Evolutionary conservation across 1,140 invertebrate genomes (phyloP).

Genomic region (Brachionus rubens): DNA sequence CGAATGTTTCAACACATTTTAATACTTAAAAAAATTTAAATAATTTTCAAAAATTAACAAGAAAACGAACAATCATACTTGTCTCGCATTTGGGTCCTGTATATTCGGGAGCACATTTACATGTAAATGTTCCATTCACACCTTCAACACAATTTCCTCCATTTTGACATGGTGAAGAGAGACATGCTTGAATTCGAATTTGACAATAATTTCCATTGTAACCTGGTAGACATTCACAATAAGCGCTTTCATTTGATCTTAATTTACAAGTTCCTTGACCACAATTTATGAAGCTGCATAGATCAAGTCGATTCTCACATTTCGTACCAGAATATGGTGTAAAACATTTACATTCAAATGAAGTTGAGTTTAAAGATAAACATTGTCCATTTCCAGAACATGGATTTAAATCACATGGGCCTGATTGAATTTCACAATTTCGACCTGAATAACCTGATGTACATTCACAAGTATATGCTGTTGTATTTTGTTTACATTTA

Average conservation of each 20-base stretch:
- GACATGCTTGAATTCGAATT: slow-evolving; percentile 67
- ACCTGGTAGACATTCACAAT: slow-evolving; percentile 70
- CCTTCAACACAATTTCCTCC: slow-evolving; percentile 20
- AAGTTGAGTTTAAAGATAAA: background rate
- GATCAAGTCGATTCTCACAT: background rate
- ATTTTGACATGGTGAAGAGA: slow-evolving; percentile 49
- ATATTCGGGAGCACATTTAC: slow-evolving; percentile 11
- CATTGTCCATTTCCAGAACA: slow-evolving; percentile 20
- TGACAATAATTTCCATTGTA: slow-evolving; percentile 85
- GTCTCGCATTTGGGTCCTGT: slow-evolving; percentile 58
- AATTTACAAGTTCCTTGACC: background rate
- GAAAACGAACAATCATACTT: background rate
- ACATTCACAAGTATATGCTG: background rate
- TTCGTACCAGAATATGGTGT: slow-evolving; percentile 3
- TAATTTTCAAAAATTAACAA: background rate
- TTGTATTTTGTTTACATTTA: background rate
- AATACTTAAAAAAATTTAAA: slow-evolving; percentile 18
- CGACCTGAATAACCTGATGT: background rate
- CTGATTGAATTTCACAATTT: background rate
- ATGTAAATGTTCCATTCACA: background rate
- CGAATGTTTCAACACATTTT: slow-evolving; percentile 5
- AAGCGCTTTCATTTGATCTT: slow-evolving; percentile 23
- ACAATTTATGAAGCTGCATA: slow-evolving; percentile 20
- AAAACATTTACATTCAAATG: slow-evolving; percentile 4
- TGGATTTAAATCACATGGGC: background rate